Evolutionary conservation across 2,113 vertebrate species (phyloP).

Genomic region (Myrmophylax atrothorax): DNA sequence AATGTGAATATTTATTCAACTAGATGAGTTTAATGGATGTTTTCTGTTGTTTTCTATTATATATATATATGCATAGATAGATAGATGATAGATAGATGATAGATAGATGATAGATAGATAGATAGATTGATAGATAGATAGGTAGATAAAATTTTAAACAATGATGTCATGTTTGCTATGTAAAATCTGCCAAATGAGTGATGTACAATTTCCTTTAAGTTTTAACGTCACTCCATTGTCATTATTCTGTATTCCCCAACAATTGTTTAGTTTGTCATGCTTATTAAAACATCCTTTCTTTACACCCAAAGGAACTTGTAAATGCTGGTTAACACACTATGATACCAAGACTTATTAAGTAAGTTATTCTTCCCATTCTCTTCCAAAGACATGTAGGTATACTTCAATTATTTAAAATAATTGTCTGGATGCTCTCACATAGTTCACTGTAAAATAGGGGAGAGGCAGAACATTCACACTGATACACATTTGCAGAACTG

Average conservation of each 20-base stretch:
- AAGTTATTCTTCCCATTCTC: neutral
- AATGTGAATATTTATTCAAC: neutral
- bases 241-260: conserved; percentile 26
- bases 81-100: too few species aligned
- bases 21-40: neutral
- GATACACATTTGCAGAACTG: neutral
- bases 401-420: neutral
- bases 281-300: neutral
- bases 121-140: too few species aligned
- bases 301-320: neutral
- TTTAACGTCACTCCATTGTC: neutral
- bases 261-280: neutral
- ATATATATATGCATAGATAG: neutral
- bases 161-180: neutral
- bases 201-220: neutral
- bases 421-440: neutral
- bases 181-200: neutral
- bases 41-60: neutral
- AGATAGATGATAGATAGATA: too few species aligned
- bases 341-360: neutral
- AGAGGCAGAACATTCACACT: neutral
- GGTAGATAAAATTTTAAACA: neutral
- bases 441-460: neutral
- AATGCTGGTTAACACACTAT: neutral
- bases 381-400: neutral